Evolutionary conservation across 1,140 invertebrate genomes (phyloP), one percentile per base, ranked within the genome.

Genomic region (Tetragonula clypearis): DNA sequence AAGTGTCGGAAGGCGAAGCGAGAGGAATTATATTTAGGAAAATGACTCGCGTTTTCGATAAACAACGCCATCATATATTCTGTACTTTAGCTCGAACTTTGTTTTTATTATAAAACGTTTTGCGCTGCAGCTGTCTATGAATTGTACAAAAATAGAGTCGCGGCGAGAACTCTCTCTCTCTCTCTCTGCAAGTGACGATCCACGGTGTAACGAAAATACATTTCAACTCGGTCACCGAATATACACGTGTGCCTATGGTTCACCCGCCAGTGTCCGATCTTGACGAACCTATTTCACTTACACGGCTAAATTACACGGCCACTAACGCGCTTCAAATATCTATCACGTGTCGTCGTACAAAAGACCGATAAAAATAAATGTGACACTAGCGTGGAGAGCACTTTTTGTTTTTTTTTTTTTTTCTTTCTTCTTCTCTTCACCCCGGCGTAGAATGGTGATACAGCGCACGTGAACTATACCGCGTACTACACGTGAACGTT

Each of bases 241-340:
- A 35, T 72, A 35, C 15, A 4, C 26, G 19, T 23, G 41, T 49
- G 8, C 41, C 41, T 26, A n/a, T n/a, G 2, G 5, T 55, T 53
- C 30, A 0, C 21, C 4, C 21, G 11, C 3, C 17, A 8, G 15
- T 19, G 78, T 58, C 66, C 19, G 78, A 80, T 56, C 78, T 19
- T n/a, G 11, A 19, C 66, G 21, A 6, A 15, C 15, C 69, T 56
- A 30, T 81, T 81, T 73, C 79, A 72, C 69, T 81, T 71, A 17
- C 41, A 49, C 35, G 5, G 9, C 12, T 19, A 23, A 81, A 71
- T 41, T 73, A 53, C 55, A 19, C 62, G 77, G n/a, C 23, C 15
- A 23, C 14, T 55, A 35, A 4, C 11, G n/a, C n/a, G 17, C 17
- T 21, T n/a, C 35, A 30, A 81, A 81, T 73, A 60, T 58, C 26